A percentile compares a stretch with the other conserved stretches of the same genome.
These are phyloP conservation scores for Ctenopoma multispine DNA, from an alignment of 2,797 vertebrate genomes.

Conservation along the genomic window DNA sequence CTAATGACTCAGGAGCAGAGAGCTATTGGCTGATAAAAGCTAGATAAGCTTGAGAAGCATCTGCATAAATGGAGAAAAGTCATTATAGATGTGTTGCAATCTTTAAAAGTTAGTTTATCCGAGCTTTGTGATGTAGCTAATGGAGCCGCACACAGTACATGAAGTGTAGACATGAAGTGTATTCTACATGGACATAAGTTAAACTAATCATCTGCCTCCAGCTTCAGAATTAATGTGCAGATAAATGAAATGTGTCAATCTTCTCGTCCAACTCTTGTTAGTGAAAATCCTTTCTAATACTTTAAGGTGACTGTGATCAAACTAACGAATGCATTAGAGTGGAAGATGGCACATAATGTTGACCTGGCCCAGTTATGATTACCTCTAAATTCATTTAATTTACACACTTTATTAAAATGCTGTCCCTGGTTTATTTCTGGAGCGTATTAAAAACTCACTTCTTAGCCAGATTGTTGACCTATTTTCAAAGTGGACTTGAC, in stretches of 20 bases:
- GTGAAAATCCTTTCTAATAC: not conserved
- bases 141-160: too few species aligned
- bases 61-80: slow-evolving; percentile 12
- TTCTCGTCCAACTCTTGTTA: not conserved
- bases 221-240: not conserved
- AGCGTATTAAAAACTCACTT: slow-evolving; percentile 29
- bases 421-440: slow-evolving; percentile 27
- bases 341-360: not conserved
- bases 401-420: slow-evolving; percentile 36
- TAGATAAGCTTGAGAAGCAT: slow-evolving; percentile 14
- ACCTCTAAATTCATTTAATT: slow-evolving; percentile 28
- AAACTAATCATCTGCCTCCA: not conserved
- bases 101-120: too few species aligned
- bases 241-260: not conserved
- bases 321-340: not conserved
- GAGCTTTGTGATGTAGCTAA: too few species aligned
- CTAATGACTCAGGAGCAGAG: slow-evolving; percentile 49
- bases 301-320: not conserved
- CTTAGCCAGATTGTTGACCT: slow-evolving; percentile 16
- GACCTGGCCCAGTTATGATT: slow-evolving; percentile 44
- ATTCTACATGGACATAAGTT: not conserved
- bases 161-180: too few species aligned
- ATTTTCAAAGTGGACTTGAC: slow-evolving; percentile 42
- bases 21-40: slow-evolving; percentile 24
- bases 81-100: slow-evolving; percentile 13